Evolutionary conservation across 2,797 vertebrate genomes (phyloP), one percentile per base, ranked within the genome.

Genomic region (Melanotaenia pygmaea): DNA sequence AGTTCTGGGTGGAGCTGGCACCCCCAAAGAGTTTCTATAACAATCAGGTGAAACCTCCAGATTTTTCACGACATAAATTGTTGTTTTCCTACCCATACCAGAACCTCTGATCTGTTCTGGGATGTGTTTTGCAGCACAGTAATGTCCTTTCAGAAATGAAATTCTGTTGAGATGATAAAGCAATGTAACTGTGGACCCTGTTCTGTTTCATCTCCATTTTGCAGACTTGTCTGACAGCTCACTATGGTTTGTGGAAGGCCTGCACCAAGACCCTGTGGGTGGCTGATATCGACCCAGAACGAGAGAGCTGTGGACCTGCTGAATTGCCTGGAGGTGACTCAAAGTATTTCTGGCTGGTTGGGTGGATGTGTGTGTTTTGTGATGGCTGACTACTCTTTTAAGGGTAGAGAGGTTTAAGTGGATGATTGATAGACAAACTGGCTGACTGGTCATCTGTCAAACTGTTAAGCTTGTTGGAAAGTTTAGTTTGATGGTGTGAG

Each of bases 1-100:
- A 97, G 89, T 97, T 97, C 91, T 97, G 96, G 96, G 96, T 95
- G 91, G 96, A 97, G 80, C 90, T 97, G 70, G 86, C 94, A 4
- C 93, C 95, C 1, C 91, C 93, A 4, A 96, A 95, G 80, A 88
- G 74, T 82, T 95, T 94, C 79, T 92, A 95, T 24, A 93, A 93
- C 90, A 96, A 96, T 53, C 87, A 91, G 89, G 91, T 92, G 56
- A 79, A 70, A 57, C 6, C 32, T 16, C 10, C 26, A 34, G 28
- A 0, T 1, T 0, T 56, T 50, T 35, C 12, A 34, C 13, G 2
- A 66, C 18, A 11, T 18, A 3, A 2, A 5, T 10, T n/a, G 3
- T 11, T 32, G 10, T 56, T 59, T 45, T 43, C 3, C 3, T 24
- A 10, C 20, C 1, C 9, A n/a, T 2, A 3, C 11, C 10, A 51